phyloP scores from a whole-genome alignment of 2,888 invertebrate genomes.

The Plemyria rubiginata region DNA sequence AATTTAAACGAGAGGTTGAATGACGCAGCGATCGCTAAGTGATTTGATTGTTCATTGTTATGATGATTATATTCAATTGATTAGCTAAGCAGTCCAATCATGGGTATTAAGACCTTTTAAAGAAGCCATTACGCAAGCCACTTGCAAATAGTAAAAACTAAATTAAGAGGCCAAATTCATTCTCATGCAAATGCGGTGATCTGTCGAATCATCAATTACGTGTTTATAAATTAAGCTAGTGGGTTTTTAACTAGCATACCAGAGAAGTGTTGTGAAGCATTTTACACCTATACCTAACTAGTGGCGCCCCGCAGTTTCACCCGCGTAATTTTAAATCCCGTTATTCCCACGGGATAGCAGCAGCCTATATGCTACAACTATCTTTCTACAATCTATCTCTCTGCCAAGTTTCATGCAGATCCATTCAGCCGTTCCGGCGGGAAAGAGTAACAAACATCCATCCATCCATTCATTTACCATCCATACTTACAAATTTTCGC shows the following conservation, averaged over 20 bases:
- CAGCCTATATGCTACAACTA: too few relatives aligned
- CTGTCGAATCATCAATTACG: neutral
- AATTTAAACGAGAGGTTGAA: conserved; percentile 46
- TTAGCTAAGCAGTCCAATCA: conserved; percentile 29
- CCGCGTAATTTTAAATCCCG: too few relatives aligned
- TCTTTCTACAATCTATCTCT: too few relatives aligned
- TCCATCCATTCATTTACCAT: too few relatives aligned
- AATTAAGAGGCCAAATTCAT: conserved; percentile 7
- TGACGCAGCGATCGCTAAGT: conserved; percentile 47
- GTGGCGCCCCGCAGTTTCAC: too few relatives aligned
- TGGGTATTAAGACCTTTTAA: conserved; percentile 26
- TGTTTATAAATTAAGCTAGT: neutral
- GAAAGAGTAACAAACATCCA: too few relatives aligned
- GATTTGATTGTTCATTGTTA: conserved; percentile 51
- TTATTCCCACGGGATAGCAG: too few relatives aligned
- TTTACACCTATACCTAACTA: too few relatives aligned
- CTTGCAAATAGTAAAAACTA: conserved; percentile 28
- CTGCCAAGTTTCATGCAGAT: too few relatives aligned
- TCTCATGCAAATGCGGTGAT: neutral
- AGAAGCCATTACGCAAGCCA: conserved; percentile 26
- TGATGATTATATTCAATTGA: conserved; percentile 39
- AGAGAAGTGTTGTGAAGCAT: too few relatives aligned
- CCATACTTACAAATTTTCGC: too few relatives aligned
- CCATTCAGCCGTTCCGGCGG: too few relatives aligned
- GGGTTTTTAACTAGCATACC: neutral